Percentiles rank a stretch among this genome's conserved stretches.
These are phyloP conservation scores for Morus bassanus DNA, from an alignment of 2,797 vertebrate genomes.

Conservation along the genomic window DNA sequence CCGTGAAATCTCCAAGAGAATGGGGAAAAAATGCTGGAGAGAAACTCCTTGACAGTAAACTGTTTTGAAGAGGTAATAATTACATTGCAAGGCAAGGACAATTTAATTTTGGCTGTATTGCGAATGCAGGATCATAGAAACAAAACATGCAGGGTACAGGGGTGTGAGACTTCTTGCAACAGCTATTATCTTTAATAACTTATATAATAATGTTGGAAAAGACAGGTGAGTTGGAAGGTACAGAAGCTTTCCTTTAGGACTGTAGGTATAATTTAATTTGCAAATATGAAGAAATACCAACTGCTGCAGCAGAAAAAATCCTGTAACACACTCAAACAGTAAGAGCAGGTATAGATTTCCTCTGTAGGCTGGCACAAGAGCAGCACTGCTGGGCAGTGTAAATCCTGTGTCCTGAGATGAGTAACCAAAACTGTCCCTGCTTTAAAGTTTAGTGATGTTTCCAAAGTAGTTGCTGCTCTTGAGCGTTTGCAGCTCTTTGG, in stretches of 20 bases:
- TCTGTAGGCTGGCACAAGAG: background rate
- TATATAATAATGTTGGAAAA: background rate
- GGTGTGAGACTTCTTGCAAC: background rate
- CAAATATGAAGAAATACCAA: background rate
- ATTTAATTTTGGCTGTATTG: background rate
- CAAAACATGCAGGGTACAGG: background rate
- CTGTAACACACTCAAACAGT: rapidly evolving
- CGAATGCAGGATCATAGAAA: background rate
- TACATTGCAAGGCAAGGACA: background rate
- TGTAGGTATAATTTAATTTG: background rate
- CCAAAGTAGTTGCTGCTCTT: background rate
- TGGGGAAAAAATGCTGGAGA: background rate
- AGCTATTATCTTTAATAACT: background rate
- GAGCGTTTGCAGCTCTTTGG: background rate
- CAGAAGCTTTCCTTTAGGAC: background rate
- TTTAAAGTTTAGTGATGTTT: background rate
- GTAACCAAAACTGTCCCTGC: background rate
- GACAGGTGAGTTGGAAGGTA: background rate
- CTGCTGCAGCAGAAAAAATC: background rate
- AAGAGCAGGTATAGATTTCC: background rate
- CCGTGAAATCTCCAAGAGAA: background rate
- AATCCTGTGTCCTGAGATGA: background rate
- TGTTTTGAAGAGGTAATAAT: background rate
- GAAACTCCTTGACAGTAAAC: background rate
- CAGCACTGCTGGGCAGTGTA: background rate